phyloP scores from a whole-genome alignment of 2,113 vertebrate species.

The Cepphus grylle region DNA sequence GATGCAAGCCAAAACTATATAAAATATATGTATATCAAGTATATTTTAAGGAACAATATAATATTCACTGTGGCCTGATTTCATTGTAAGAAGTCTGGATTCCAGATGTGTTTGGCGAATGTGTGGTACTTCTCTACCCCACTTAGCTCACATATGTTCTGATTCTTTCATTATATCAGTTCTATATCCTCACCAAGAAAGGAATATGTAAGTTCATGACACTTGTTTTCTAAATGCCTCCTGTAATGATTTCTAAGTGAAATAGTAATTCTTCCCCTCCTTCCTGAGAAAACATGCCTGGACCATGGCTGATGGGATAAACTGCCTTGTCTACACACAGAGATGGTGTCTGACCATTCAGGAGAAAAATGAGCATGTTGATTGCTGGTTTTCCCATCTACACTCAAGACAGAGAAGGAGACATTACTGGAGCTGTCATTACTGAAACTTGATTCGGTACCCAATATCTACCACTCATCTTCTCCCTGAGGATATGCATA shows the following conservation, averaged over 20 bases:
- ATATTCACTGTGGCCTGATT: not conserved
- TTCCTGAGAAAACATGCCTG: not conserved
- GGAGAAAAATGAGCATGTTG: not conserved
- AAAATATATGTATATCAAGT: not conserved
- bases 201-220: not conserved
- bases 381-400: not conserved
- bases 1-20: not conserved
- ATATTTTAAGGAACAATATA: not conserved
- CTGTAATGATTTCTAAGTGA: not conserved
- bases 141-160: not conserved
- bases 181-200: not conserved
- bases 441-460: not conserved
- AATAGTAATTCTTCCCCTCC: not conserved
- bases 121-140: not conserved
- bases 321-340: not conserved
- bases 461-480: not conserved
- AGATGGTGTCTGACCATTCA: not conserved
- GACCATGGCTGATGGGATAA: not conserved
- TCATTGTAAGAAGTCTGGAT: not conserved
- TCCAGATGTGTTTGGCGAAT: conserved; percentile 7
- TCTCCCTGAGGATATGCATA: not conserved
- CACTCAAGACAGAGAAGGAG: not conserved
- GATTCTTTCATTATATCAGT: not conserved
- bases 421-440: not conserved
- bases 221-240: not conserved